phyloP scores from a whole-genome alignment of 2,797 vertebrate species.

The Remorina albescens region DNA sequence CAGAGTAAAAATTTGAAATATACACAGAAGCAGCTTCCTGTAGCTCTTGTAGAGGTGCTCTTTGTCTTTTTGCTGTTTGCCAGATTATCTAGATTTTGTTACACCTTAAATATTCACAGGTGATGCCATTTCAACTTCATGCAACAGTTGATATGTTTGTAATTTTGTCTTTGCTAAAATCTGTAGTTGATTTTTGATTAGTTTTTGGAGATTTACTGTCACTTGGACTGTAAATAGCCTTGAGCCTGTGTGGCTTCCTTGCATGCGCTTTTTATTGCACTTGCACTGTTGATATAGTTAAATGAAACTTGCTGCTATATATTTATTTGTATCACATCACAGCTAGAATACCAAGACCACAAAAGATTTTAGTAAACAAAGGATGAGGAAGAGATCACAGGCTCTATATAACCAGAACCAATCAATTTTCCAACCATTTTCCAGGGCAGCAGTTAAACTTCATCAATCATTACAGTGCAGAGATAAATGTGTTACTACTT shows the following conservation, averaged over 20 bases:
- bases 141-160: background rate
- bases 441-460: background rate
- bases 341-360: background rate
- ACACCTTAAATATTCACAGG: background rate
- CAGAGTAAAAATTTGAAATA: background rate
- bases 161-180: background rate
- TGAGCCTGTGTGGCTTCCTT: background rate
- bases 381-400: slow-evolving; percentile 4
- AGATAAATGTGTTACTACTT: background rate
- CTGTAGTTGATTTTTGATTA: too few species aligned
- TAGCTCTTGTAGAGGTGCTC: background rate
- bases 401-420: background rate
- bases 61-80: background rate
- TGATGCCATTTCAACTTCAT: background rate
- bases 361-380: slow-evolving; percentile 16
- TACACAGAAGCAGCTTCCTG: background rate
- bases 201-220: background rate
- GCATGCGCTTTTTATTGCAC: background rate
- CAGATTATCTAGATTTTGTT: background rate
- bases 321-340: slow-evolving; percentile 8
- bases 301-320: slow-evolving; percentile 6
- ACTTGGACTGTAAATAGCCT: background rate
- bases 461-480: background rate
- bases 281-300: slow-evolving; percentile 8
- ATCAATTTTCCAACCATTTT: background rate